Base-by-base conservation (phyloP, 2,888 invertebrate genomes). In the Rhopalosiphum nymphaeae region DNA sequence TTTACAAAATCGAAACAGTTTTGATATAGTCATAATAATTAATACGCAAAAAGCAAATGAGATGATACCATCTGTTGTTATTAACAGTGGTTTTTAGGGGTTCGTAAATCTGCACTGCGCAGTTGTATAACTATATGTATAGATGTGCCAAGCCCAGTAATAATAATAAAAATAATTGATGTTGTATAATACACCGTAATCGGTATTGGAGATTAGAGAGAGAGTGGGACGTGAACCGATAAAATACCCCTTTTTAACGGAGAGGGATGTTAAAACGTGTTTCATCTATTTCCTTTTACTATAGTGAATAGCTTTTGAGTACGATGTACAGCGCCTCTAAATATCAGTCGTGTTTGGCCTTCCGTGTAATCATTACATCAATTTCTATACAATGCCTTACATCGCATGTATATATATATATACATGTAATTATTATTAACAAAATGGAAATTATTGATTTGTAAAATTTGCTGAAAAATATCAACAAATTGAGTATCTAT, bases 91-190 rank as follows among this genome's bases (percentile, higher is more conserved):
- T 57, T 61, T 88, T 57, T 61, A 78, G 84, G 42, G 84, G 91
- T 49, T 84, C 91, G 29, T 91, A 91, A 91, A 84, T 84, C 53
- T 29, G 57, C n/a, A 89, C 61, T 4, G 25, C 11, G 13, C 26
- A 42, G 29, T 61, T 46, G 46, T 56, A 42, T 26, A 88, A 42
- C n/a, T 44, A 44, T 29, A 44, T 29, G 16, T 46, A 46, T 44
- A 46, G 13, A 89, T 29, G 89, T 44, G 89, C 57, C 89, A 21
- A 89, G n/a, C 36, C 44, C 46, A 89, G 89, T 46, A 89, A 89
- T 89, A 56, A 44, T 61, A 89, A 61, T 89, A 89, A 88, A n/a
- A 88, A 89, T 61, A 61, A 89, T 89, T 89, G 89, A 61, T 42
- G 88, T 89, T 89, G 36, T 89, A 56, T 89, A 89, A 25, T 36